Conservation (phyloP, 2,113 vertebrate species). For the Pyrgilauda ruficollis region DNA sequence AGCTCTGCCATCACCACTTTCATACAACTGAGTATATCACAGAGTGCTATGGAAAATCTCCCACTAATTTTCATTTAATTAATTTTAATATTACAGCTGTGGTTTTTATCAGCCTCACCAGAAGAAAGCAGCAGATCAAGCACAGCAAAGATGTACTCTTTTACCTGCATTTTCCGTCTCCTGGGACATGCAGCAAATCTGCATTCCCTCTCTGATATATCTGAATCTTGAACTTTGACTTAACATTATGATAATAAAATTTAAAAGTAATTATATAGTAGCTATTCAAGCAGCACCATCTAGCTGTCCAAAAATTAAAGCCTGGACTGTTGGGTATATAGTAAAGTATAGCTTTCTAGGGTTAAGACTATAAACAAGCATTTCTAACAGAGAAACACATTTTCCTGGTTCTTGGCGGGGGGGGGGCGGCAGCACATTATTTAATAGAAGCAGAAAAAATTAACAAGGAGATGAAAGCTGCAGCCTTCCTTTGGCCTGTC, state of each 20-base stretch:
- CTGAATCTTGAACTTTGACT: neutral
- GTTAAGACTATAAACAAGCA: neutral
- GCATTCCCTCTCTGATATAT: neutral
- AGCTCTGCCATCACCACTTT: neutral
- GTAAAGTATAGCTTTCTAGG: neutral
- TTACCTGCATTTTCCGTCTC: neutral
- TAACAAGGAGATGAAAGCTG: neutral
- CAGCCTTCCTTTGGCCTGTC: neutral
- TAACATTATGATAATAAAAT: neutral
- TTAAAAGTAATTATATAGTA: neutral
- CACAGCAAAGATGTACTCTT: neutral
- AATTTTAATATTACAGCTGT: neutral
- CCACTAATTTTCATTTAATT: neutral
- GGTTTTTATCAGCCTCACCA: neutral
- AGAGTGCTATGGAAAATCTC: neutral
- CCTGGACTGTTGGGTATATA: neutral
- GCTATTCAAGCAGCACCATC: neutral
- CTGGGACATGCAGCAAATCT: neutral
- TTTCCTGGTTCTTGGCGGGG: neutral
- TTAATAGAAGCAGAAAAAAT: neutral
- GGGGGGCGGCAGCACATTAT: neutral
- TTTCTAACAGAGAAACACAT: neutral
- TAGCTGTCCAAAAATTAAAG: slow-evolving; percentile 1
- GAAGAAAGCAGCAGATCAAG: neutral
- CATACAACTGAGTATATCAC: neutral